Evolutionary conservation across 2,113 vertebrate genomes (phyloP).

Genomic region (Oreochromis aureus): DNA sequence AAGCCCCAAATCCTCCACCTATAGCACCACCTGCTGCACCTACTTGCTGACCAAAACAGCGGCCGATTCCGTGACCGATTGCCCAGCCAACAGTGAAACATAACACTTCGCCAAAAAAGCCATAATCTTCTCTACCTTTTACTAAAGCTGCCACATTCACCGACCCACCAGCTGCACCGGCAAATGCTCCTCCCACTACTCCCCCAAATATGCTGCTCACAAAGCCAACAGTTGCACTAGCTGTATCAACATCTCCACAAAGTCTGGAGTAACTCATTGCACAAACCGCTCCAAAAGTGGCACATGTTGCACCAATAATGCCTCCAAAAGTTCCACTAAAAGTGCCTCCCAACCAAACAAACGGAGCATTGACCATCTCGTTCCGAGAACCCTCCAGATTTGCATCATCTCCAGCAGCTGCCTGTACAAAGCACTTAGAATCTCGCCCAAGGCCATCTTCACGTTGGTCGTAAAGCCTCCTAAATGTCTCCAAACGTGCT

Average conservation of each 20-base stretch:
- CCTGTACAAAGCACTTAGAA: neutral
- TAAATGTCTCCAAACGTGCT: neutral
- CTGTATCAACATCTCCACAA: neutral
- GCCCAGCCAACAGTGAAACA: neutral
- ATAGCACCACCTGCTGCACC: neutral
- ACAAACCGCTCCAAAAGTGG: neutral
- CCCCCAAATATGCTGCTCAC: neutral
- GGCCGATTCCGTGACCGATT: neutral
- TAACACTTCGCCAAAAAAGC: fast-evolving
- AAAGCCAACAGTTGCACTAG: neutral
- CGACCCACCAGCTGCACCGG: neutral
- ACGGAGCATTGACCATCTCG: fast-evolving
- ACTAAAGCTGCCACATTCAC: fast-evolving
- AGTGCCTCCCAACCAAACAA: neutral
- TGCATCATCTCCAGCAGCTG: neutral
- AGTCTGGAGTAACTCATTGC: neutral
- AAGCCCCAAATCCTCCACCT: neutral
- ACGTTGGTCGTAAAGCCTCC: neutral
- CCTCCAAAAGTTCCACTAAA: neutral
- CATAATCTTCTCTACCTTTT: fast-evolving
- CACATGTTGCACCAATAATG: neutral
- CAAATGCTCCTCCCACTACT: neutral
- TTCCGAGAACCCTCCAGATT: neutral
- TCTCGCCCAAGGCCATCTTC: neutral
- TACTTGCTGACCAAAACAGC: neutral